Percentiles rank a stretch among this genome's conserved stretches.
These are phyloP conservation scores for Andrena trimmerana DNA, from an alignment of 2,888 invertebrate species.

Conservation along the genomic window DNA sequence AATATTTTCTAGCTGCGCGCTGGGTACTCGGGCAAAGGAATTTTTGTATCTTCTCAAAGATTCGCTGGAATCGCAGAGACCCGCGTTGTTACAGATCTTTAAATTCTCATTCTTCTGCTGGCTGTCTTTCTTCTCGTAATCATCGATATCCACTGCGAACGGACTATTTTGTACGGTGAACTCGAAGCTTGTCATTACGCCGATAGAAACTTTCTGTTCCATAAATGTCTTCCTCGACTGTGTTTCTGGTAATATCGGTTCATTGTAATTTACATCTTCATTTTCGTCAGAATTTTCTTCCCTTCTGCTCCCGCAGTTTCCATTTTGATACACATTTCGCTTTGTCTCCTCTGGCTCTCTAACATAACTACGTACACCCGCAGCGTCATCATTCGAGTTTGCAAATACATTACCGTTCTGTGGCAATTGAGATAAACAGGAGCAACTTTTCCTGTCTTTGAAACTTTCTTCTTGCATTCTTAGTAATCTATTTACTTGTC, in stretches of 20 bases:
- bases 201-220: slow-evolving; percentile 89
- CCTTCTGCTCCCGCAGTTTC: slow-evolving; percentile 25
- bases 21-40: slow-evolving; percentile 72
- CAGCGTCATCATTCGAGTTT: slow-evolving; percentile 44
- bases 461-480: slow-evolving; percentile 78
- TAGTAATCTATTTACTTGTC: slow-evolving; percentile 88
- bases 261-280: slow-evolving; percentile 61
- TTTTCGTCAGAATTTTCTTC: slow-evolving; percentile 64
- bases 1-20: slow-evolving; percentile 80
- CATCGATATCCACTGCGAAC: slow-evolving; percentile 69
- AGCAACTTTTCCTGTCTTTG: slow-evolving; percentile 70
- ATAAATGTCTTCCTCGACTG: slow-evolving; percentile 79
- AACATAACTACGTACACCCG: slow-evolving; percentile 22
- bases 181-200: slow-evolving; percentile 91
- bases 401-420: slow-evolving; percentile 80
- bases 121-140: slow-evolving; percentile 59
- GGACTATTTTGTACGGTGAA: slow-evolving; percentile 85
- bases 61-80: slow-evolving; percentile 55
- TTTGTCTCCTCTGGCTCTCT: slow-evolving; percentile 28
- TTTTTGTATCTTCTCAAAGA: slow-evolving; percentile 70
- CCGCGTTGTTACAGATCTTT: slow-evolving; percentile 41
- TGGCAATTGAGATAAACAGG: slow-evolving; percentile 70
- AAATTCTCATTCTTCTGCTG: slow-evolving; percentile 53
- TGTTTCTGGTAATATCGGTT: slow-evolving; percentile 51
- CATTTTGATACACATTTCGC: slow-evolving; percentile 31